Base-by-base conservation (phyloP, 2,888 invertebrate genomes). In the Meteorus cinctellus region DNA sequence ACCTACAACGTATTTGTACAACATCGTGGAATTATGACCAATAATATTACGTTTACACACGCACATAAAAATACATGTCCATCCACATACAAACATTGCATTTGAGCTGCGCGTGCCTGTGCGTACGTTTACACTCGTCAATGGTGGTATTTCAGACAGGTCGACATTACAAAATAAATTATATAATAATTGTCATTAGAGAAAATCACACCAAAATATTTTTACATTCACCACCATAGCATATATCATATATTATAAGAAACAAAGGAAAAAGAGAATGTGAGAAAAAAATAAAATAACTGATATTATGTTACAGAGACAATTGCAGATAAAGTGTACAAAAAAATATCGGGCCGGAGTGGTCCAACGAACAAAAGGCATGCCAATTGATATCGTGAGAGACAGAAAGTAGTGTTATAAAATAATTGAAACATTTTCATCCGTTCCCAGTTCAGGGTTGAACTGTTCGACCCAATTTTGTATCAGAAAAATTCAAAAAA, bases 21-120 rank as follows among this genome's bases (percentile, higher is more conserved):
- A 71, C 41, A 75, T 75, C 59, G 45, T 75, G 71, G 71, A 74
- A 74, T 74, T 68, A 69, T 55, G 14, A 74, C 34, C 36, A 62
- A 29, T 36, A 34, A 34, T 62, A 34, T 48, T 48, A 48, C n/a
- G n/a, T 48, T 16, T n/a, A 48, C n/a, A 48, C n/a, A n/a, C 16
- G 16, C 8, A 19, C 4, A 19, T 55, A 69, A 59, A 34, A 10
- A 34, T 69, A 62, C 27, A 27, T 5, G 14, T 12, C 12, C 41
- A 62, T 62, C 27, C 67, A 45, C n/a, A 29, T 62, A 60, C 36
- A 60, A 62, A 41, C 62, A 24, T 59, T 34, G 19, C 36, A 36
- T 74, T 69, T 67, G 67, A 68, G 67, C 60, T 51, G 51, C 51
- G 74, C 63, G 69, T 69, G 66, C 63, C 69, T 74, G 74, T 74